Percentiles rank a stretch among this genome's conserved stretches.
These are phyloP conservation scores for Halictus ligatus DNA, from an alignment of 2,888 invertebrate species.

Conservation along the genomic window DNA sequence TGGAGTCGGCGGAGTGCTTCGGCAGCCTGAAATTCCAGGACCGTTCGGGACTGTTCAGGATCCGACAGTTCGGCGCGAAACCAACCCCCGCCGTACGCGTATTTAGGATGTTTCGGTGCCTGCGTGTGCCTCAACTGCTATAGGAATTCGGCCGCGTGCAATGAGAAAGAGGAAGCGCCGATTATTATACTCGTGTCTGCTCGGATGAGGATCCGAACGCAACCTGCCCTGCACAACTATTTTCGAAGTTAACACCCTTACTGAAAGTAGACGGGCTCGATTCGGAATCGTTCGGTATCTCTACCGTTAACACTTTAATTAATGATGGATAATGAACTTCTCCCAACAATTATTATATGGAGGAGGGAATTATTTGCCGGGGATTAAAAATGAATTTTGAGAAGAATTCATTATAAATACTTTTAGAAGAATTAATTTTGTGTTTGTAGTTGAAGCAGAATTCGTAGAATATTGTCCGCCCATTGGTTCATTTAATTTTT, in stretches of 20 bases:
- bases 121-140: constrained; percentile 38
- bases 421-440: background rate
- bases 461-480: no score
- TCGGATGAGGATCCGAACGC: background rate
- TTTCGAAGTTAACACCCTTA: background rate
- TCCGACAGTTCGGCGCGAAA: constrained; percentile 67
- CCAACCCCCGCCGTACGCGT: constrained; percentile 52
- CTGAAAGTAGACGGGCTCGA: background rate
- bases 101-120: constrained; percentile 45
- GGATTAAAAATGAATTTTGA: background rate
- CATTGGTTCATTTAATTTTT: no score
- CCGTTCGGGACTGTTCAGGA: constrained; percentile 59
- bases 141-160: constrained; percentile 48
- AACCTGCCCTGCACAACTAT: background rate
- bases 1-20: constrained; percentile 48
- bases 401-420: background rate
- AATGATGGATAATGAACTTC: background rate
- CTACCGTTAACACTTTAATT: background rate
- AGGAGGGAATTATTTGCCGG: background rate
- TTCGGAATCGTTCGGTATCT: background rate
- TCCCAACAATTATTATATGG: background rate
- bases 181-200: constrained; percentile 41
- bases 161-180: constrained; percentile 23
- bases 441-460: no score
- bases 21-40: constrained; percentile 67